These are phyloP conservation scores for Hydrotaea cyrtoneurina DNA, from an alignment of 2,888 invertebrate genomes.

Conservation along the genomic window DNA sequence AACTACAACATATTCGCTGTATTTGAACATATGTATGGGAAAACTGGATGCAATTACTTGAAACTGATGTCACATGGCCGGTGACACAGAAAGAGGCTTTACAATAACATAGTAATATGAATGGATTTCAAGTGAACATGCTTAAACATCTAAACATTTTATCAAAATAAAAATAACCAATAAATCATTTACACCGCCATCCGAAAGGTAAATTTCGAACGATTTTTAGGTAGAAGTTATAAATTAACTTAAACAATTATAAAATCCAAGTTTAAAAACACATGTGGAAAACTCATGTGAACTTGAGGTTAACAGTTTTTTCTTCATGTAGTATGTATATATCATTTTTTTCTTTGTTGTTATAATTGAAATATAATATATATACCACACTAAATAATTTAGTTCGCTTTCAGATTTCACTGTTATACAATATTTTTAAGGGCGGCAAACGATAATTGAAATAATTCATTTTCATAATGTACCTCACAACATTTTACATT, in stretches of 20 bases:
- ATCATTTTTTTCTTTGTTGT: conserved; percentile 27
- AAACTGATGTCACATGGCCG: not conserved
- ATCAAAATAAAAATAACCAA: conserved; percentile 33
- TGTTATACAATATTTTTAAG: conserved; percentile 9
- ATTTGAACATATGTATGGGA: no score
- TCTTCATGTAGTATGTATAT: conserved; percentile 17
- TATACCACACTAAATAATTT: conserved; percentile 59
- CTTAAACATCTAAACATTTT: conserved; percentile 21
- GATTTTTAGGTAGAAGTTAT: conserved; percentile 17
- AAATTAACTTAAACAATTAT: conserved; percentile 48
- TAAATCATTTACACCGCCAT: not conserved
- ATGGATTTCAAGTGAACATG: conserved; percentile 28
- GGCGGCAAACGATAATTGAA: conserved; percentile 11
- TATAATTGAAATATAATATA: conserved; percentile 46
- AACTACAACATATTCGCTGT: no score
- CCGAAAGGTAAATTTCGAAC: conserved; percentile 1
- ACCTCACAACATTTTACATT: no score
- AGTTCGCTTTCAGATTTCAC: conserved; percentile 25
- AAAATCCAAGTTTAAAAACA: conserved; percentile 58
- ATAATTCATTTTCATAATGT: no score
- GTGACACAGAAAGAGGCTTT: not conserved
- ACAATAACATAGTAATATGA: not conserved
- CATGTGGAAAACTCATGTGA: conserved; percentile 61
- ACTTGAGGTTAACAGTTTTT: conserved; percentile 53
- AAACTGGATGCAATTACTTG: no score